Evolutionary conservation across 2,888 invertebrate genomes (phyloP).

Genomic region (Cabera pusaria): DNA sequence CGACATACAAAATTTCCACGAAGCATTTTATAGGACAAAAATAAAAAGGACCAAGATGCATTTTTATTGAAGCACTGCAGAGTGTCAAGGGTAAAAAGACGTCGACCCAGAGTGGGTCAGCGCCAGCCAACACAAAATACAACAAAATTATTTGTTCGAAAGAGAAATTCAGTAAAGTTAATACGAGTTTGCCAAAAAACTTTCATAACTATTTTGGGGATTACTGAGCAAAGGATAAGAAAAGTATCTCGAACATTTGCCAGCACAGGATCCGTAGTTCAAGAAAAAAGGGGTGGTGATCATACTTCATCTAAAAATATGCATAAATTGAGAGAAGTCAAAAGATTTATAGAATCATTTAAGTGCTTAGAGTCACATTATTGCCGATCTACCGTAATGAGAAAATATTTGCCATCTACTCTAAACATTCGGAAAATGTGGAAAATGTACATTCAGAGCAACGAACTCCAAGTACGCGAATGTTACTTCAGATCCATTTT

Average conservation of each 20-base stretch:
- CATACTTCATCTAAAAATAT: conserved; percentile 27
- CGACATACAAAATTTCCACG: no score
- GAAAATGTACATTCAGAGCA: conserved; percentile 15
- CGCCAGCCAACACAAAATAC: conserved; percentile 23
- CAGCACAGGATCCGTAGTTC: conserved; percentile 20
- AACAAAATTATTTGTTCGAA: conserved; percentile 20
- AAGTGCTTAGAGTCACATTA: conserved; percentile 30
- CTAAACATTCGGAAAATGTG: conserved; percentile 28
- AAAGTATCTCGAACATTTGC: conserved; percentile 25
- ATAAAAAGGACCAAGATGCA: no score
- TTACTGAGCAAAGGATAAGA: conserved; percentile 23
- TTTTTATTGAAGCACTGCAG: no score
- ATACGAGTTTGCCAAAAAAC: conserved; percentile 24
- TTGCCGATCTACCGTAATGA: conserved; percentile 22
- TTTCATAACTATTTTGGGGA: no score
- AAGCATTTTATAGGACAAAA: no score
- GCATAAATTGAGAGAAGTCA: conserved; percentile 21
- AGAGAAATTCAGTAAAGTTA: conserved; percentile 19
- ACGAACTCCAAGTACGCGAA: conserved; percentile 14
- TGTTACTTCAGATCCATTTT: conserved; percentile 28
- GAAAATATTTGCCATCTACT: conserved; percentile 30
- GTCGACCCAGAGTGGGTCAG: conserved; percentile 20
- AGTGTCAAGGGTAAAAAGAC: no score
- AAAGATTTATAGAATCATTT: conserved; percentile 23
- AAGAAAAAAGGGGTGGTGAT: conserved; percentile 31